phyloP scores from a whole-genome alignment of 2,797 vertebrate species.

The Lepilemur ruficaudatus region DNA sequence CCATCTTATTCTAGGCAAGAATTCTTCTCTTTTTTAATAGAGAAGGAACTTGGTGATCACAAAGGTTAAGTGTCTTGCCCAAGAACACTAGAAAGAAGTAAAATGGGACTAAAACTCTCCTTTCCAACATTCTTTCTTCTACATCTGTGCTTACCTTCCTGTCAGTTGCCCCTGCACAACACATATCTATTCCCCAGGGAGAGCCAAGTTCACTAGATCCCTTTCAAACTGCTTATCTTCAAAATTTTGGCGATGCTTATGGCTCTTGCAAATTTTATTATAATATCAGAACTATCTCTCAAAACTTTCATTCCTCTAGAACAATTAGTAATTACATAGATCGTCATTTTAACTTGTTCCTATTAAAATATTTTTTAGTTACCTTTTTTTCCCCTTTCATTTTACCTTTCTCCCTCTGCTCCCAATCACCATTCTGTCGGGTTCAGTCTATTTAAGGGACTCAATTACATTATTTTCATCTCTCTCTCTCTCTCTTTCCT shows the following conservation, averaged over 20 bases:
- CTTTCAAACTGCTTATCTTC: not conserved
- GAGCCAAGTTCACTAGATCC: not conserved
- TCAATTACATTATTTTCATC: conserved; percentile 18
- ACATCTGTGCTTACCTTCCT: not conserved
- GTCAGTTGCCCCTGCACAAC: not conserved
- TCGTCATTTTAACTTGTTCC: not conserved
- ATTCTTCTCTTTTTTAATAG: not conserved
- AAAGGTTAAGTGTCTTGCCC: not conserved
- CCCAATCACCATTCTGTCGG: not conserved
- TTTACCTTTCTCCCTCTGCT: not conserved
- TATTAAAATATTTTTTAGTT: conserved; percentile 16
- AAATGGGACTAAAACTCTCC: not conserved
- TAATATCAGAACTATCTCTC: not conserved
- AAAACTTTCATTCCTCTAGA: not conserved
- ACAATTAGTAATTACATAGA: not conserved
- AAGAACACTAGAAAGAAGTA: not conserved
- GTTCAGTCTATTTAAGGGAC: conserved; percentile 18
- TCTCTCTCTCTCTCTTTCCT: not conserved
- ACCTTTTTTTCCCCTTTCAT: not conserved
- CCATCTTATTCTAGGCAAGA: not conserved
- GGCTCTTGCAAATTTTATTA: conserved; percentile 9
- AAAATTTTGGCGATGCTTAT: not conserved
- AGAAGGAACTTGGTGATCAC: not conserved
- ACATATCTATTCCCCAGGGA: not conserved
- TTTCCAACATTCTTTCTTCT: not conserved